Evolutionary conservation across 2,888 invertebrate species (phyloP).

Genomic region (Epirrhoe tristata): DNA sequence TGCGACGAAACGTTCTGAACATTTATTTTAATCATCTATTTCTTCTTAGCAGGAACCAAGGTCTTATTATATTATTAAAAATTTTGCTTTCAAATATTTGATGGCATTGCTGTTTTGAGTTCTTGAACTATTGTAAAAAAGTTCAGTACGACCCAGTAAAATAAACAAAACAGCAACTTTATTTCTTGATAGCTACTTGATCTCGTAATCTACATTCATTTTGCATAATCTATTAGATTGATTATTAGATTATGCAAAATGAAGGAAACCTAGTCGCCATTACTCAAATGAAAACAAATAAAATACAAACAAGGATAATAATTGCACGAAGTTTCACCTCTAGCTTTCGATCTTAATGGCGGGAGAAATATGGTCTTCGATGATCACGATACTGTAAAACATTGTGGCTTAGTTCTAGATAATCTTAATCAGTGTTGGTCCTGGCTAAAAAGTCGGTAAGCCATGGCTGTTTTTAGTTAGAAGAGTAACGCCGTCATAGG

Average conservation of each 20-base stretch:
- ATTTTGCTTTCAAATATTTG: no score
- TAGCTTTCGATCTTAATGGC: slow-evolving; percentile 23
- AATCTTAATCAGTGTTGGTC: neutral
- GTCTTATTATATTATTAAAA: no score
- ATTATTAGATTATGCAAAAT: slow-evolving; percentile 1
- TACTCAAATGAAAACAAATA: slow-evolving; percentile 14
- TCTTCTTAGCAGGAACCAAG: no score
- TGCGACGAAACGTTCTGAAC: no score
- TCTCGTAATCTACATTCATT: no score
- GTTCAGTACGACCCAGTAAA: no score
- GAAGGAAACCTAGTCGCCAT: neutral
- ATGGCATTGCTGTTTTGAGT: no score
- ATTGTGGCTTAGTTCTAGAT: neutral
- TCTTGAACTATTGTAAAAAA: no score
- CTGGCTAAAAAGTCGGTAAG: neutral
- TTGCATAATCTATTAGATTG: no score
- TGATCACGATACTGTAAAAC: slow-evolving; percentile 19
- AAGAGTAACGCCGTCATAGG: neutral
- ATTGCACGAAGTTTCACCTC: slow-evolving; percentile 27
- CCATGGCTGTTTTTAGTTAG: neutral
- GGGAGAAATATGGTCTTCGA: slow-evolving; percentile 24
- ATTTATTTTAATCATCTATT: no score
- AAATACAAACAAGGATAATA: slow-evolving; percentile 12
- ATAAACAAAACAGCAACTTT: no score
- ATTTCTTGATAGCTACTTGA: no score